Conservation (phyloP, 2,113 vertebrate species). For the Sciurus niger region DNA sequence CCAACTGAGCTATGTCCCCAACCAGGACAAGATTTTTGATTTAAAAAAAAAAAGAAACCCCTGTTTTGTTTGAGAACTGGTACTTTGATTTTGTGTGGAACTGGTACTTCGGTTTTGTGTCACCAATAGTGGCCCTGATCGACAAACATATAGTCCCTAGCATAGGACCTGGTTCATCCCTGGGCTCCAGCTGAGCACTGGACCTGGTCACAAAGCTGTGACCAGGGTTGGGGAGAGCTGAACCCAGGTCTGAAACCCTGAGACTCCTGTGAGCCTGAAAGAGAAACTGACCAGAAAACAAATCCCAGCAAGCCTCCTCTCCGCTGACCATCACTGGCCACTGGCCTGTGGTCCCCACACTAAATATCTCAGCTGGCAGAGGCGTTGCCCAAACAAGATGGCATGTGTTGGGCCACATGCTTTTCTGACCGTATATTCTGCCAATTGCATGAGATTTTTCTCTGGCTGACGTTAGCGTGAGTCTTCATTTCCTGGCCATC, state of each 20-base stretch:
- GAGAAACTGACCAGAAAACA: background rate
- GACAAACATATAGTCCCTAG: background rate
- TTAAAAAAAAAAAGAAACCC: background rate
- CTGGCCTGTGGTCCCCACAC: background rate
- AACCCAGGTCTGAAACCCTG: background rate
- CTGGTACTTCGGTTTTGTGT: background rate
- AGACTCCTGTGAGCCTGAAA: background rate
- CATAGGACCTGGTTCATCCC: background rate
- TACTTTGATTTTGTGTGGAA: background rate
- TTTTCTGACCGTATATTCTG: background rate
- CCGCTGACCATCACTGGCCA: background rate
- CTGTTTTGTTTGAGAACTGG: background rate
- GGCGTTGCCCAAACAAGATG: background rate
- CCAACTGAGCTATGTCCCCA: no score
- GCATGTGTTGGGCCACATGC: background rate
- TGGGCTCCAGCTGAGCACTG: background rate
- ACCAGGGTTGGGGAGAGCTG: background rate
- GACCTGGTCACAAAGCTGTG: no score
- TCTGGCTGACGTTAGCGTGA: background rate
- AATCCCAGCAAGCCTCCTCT: no score
- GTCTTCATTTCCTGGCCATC: slow-evolving; percentile 65
- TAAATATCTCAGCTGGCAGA: background rate
- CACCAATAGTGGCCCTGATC: background rate
- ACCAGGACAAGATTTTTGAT: fast-evolving
- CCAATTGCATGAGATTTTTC: slow-evolving; percentile 2